A percentile compares a stretch with the other conserved stretches of the same genome.
Evolutionary conservation across 1,140 invertebrate genomes (phyloP).

Genomic region (Lepidurus couesii): DNA sequence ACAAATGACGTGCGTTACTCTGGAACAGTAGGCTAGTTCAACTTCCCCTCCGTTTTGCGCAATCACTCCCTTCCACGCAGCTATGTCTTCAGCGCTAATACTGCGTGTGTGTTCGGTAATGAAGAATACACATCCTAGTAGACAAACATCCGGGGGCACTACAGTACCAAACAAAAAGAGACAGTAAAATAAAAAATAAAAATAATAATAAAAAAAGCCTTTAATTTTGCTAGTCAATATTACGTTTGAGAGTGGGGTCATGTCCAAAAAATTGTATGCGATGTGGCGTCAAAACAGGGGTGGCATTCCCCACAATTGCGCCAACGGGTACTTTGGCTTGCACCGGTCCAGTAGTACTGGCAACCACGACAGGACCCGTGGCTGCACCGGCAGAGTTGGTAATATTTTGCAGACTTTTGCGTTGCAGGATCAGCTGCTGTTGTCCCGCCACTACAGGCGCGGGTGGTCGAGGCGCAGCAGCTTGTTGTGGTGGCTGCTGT

Average conservation of each 20-base stretch:
- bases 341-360: conserved; percentile 24
- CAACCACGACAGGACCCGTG: conserved; percentile 37
- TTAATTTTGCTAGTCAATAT: conserved; percentile 38
- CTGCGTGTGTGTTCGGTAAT: conserved; percentile 66
- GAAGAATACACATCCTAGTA: conserved; percentile 87
- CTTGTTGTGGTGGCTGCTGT: conserved; percentile 43
- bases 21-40: conserved; percentile 69
- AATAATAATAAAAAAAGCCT: background rate
- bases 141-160: conserved; percentile 80
- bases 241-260: conserved; percentile 66
- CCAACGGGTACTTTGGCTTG: conserved; percentile 45
- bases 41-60: conserved; percentile 83
- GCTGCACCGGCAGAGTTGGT: conserved; percentile 45
- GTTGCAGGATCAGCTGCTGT: conserved; percentile 40
- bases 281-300: conserved; percentile 39
- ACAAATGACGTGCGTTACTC: conserved; percentile 87
- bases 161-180: conserved; percentile 41
- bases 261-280: background rate
- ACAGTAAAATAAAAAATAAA: background rate
- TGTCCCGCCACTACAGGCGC: conserved; percentile 27
- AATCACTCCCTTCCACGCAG: conserved; percentile 73
- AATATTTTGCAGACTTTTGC: conserved; percentile 49
- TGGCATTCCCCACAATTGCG: conserved; percentile 43
- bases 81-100: conserved; percentile 50
- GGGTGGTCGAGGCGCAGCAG: conserved; percentile 41